These are phyloP conservation scores for Drosophila nr. fundita DNA, from an alignment of 2,888 invertebrate species.

Conservation along the genomic window DNA sequence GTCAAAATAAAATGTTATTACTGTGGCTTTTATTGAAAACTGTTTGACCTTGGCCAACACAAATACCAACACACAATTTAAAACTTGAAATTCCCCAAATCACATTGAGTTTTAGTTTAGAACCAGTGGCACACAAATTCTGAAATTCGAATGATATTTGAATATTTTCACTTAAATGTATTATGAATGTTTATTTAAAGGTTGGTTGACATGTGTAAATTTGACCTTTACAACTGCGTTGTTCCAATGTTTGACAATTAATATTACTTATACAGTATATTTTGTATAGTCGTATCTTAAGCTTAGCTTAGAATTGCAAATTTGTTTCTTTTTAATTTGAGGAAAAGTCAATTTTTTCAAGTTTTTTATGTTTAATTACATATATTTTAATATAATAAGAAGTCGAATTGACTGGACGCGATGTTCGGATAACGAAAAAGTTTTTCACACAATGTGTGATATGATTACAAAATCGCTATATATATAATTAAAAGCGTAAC, in stretches of 20 bases:
- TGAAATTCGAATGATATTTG: not conserved
- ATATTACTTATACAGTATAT: not conserved
- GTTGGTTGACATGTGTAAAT: not conserved
- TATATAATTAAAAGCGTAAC: not conserved
- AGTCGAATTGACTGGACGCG: no score
- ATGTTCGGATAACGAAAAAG: no score
- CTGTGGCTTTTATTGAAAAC: slow-evolving; percentile 45
- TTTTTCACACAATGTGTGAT: not conserved
- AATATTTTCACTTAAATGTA: not conserved
- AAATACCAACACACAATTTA: slow-evolving; percentile 23
- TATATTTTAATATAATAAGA: no score
- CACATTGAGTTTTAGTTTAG: slow-evolving; percentile 14
- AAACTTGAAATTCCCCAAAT: slow-evolving; percentile 40
- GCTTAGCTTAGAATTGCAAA: not conserved
- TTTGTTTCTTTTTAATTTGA: not conserved
- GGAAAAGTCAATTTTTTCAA: slow-evolving; percentile 7
- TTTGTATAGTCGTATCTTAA: not conserved
- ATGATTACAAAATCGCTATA: not conserved
- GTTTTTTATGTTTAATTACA: not conserved
- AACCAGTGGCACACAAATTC: slow-evolving; percentile 15
- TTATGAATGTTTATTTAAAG: not conserved
- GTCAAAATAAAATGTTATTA: slow-evolving; percentile 15
- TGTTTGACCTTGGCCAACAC: slow-evolving; percentile 46
- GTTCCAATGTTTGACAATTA: not conserved
- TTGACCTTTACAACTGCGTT: not conserved